Percentiles rank a stretch among this genome's conserved stretches.
These are phyloP conservation scores for Pseudotriccus pelzelni DNA, from an alignment of 2,797 vertebrate species.

Conservation along the genomic window DNA sequence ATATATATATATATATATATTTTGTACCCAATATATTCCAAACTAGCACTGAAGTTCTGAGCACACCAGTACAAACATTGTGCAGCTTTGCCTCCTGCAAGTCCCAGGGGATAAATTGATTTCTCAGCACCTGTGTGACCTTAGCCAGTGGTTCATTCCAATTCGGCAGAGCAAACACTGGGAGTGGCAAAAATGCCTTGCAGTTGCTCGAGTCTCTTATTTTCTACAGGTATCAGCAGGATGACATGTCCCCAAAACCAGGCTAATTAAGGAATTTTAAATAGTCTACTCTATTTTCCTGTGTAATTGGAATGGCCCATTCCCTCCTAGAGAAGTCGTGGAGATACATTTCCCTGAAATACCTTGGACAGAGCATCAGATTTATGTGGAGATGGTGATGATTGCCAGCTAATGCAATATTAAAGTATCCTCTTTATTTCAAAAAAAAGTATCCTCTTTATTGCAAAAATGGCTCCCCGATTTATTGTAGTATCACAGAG, in stretches of 20 bases:
- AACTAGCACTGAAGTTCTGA: not conserved
- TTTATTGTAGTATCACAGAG: not conserved
- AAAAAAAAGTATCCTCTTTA: slow-evolving; percentile 5
- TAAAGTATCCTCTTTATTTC: slow-evolving; percentile 36
- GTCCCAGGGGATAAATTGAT: slow-evolving; percentile 19
- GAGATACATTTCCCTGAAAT: slow-evolving; percentile 31
- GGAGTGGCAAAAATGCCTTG: not conserved
- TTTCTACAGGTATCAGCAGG: not conserved
- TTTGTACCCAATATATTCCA: not conserved
- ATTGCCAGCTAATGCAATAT: slow-evolving; percentile 46
- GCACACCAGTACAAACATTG: not conserved
- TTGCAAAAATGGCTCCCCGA: not conserved
- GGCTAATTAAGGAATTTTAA: slow-evolving; percentile 64
- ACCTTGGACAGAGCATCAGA: slow-evolving; percentile 4
- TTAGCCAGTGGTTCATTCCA: not conserved
- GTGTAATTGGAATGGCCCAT: slow-evolving; percentile 60
- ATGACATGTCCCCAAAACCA: not conserved
- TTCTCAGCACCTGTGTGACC: slow-evolving; percentile 34
- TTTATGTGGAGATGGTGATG: slow-evolving; percentile 14
- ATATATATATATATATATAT: not conserved
- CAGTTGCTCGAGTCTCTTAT: not conserved
- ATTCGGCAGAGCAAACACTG: slow-evolving; percentile 17
- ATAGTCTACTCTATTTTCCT: slow-evolving; percentile 47
- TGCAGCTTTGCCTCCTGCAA: not conserved
- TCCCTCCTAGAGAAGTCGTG: not conserved